Base-by-base conservation (phyloP, 2,113 vertebrate species). In the Poecilia latipinna region DNA sequence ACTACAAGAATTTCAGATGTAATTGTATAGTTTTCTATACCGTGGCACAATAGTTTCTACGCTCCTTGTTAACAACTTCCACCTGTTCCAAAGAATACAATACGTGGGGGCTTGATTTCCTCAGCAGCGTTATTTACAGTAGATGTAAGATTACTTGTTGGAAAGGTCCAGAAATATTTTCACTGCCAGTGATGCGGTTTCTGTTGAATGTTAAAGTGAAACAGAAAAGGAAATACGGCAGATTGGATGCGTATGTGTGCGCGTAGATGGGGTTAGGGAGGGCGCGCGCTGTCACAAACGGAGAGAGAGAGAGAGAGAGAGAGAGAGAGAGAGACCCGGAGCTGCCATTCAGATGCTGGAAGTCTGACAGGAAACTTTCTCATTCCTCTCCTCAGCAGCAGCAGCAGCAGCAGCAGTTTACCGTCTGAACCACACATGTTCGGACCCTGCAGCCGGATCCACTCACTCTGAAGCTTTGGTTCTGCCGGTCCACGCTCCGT, bases 331-430 rank as follows among this genome's bases (percentile, higher is more conserved):
- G 15, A 48, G 15, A 15, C 44, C 13, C 13, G 6, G 78, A 37
- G 76, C 48, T 83, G 79, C 81, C 81, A 86, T 57, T 28, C 67
- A 31, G 63, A 79, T 77, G 42, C 1, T 29, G 80, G 85, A 81
- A 61, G 68, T 65, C 54, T 77, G 87, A 79, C 85, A 81, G 82
- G 84, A 89, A 90, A 86, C 80, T 85, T 85, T 74, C 37, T 11
- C 39, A 44, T 29, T 57, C 68, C 54, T n/a, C 82, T 72, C 70
- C 10, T 39, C 65, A 61, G 44, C 61, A 35, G 74, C 28, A 28
- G 28, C 61, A 35, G 74, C 28, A 28, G 28, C 32, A 22, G 28
- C 61, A 31, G 71, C 78, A 68, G 64, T 72, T 61, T 5, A 1
- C 42, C 42, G 0, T 70, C 60, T 70, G 72, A 82, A 65, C 80